Base-by-base conservation (phyloP, 2,888 invertebrate genomes). In the Bombylius major region DNA sequence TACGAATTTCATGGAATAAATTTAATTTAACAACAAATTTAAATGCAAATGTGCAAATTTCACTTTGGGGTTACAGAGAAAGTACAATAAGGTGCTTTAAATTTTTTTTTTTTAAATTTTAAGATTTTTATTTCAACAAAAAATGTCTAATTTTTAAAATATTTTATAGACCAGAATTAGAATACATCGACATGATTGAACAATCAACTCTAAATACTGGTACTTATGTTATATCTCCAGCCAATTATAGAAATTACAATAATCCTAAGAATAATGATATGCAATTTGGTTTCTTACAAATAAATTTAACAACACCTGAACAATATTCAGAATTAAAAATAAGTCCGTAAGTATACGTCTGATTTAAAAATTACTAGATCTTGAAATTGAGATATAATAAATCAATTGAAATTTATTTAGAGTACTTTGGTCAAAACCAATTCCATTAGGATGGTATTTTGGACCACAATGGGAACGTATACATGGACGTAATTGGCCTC, bases 371-470 rank as follows among this genome's bases (percentile, higher is more conserved):
- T 23, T 23, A 23, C 23, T 23, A 23, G 23, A 23, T 23, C 3
- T 23, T 23, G 3, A 23, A 23, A 23, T 23, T 23, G 23, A 23
- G n/a, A n/a, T n/a, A n/a, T n/a, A n/a, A 23, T 23, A 23, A 23
- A 23, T 23, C 2, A 23, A 23, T 23, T 23, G 23, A 23, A 23
- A 23, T 23, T 23, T 23, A 65, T 62, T 46, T 67, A 82, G 82
- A 1, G 79, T 87, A 0, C 77, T 96, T 12, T 96, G 95, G 95
- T 92, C 92, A 67, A 82, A 86, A 57, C 93, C 95, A 0, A 87
- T 96, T 61, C 95, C 96, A 4, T 75, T 96, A 12, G 92, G 81
- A 1, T 96, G 95, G 95, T 96, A 95, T 70, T 93, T 94, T 69
- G 82, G 81, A 0, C 83, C 87, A 0, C 93, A 94, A 71, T 96